A percentile compares a stretch with the other conserved stretches of the same genome.
These are phyloP conservation scores for Oryzias melastigma DNA, from an alignment of 2,113 vertebrate genomes.

Conservation along the genomic window DNA sequence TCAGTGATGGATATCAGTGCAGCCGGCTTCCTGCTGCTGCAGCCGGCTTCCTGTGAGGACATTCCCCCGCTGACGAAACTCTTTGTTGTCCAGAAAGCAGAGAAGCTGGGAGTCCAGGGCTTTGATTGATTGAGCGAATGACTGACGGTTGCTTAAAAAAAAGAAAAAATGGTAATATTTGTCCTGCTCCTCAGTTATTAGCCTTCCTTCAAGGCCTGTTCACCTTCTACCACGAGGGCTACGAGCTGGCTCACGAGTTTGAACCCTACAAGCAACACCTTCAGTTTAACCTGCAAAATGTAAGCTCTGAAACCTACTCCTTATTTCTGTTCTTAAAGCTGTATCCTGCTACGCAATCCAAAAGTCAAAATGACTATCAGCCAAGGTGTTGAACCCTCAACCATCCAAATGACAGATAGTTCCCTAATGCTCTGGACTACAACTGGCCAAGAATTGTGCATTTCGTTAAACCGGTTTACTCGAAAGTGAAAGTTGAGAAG, in stretches of 20 bases:
- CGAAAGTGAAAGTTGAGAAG: too few species aligned
- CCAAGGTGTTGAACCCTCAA: too few species aligned
- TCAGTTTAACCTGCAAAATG: slow-evolving; percentile 98
- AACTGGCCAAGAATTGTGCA: too few species aligned
- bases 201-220: slow-evolving; percentile 98
- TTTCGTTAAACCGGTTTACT: too few species aligned
- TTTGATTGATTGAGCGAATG: slow-evolving; percentile 39
- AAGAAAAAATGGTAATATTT: slow-evolving; percentile 5
- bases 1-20: slow-evolving; percentile 60
- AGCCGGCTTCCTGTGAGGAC: slow-evolving; percentile 54
- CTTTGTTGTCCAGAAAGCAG: slow-evolving; percentile 56
- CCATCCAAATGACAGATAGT: too few species aligned
- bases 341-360: too few species aligned
- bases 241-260: slow-evolving; percentile 95
- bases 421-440: too few species aligned
- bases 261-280: slow-evolving; percentile 96
- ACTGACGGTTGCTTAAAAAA: slow-evolving; percentile 14
- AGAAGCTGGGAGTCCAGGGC: slow-evolving; percentile 16
- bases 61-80: slow-evolving; percentile 40
- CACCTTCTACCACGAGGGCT: slow-evolving; percentile 98
- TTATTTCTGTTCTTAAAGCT: too few species aligned
- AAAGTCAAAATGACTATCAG: too few species aligned
- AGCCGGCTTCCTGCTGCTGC: slow-evolving; percentile 64
- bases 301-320: slow-evolving; percentile 71
- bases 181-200: slow-evolving; percentile 82